A percentile compares a stretch with the other conserved stretches of the same genome.
Evolutionary conservation across 35 echinoderm and acorn worm genomes (phyloP).

Genomic region (Holothuria glaberrima): DNA sequence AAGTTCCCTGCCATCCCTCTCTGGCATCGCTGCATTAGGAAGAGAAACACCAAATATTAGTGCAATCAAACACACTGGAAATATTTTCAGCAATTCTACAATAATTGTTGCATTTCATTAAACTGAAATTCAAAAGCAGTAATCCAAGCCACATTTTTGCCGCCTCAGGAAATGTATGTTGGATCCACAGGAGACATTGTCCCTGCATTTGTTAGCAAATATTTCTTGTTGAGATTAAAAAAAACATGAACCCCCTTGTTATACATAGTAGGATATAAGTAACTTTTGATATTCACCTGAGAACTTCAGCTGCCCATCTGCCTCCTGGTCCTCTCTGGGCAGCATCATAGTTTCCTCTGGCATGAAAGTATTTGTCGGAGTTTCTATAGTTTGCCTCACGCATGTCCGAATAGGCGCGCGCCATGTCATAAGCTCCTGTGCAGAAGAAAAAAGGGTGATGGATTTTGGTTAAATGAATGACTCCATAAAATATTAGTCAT

Average conservation of each 20-base stretch:
- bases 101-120: too few relatives aligned
- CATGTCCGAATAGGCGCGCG: background rate
- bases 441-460: conserved; percentile 26
- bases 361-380: too few relatives aligned
- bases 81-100: background rate
- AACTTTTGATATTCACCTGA: conserved; percentile 45
- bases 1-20: conserved; percentile 40
- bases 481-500: too few relatives aligned
- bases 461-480: too few relatives aligned
- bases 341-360: too few relatives aligned
- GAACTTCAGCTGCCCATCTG: conserved; percentile 52
- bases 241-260: background rate
- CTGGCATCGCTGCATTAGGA: too few relatives aligned
- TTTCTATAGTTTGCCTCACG: too few relatives aligned
- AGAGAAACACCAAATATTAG: conserved; percentile 19
- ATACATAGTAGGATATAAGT: background rate
- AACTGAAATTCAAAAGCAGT: too few relatives aligned
- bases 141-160: background rate
- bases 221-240: conserved; percentile 15
- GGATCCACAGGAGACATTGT: background rate
- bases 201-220: conserved; percentile 30
- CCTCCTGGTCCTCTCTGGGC: conserved; percentile 66
- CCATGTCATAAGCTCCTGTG: conserved; percentile 38
- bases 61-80: background rate
- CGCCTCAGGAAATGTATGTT: background rate